phyloP scores from a whole-genome alignment of 2,113 vertebrate species.

The Mormyrus lacerda region DNA sequence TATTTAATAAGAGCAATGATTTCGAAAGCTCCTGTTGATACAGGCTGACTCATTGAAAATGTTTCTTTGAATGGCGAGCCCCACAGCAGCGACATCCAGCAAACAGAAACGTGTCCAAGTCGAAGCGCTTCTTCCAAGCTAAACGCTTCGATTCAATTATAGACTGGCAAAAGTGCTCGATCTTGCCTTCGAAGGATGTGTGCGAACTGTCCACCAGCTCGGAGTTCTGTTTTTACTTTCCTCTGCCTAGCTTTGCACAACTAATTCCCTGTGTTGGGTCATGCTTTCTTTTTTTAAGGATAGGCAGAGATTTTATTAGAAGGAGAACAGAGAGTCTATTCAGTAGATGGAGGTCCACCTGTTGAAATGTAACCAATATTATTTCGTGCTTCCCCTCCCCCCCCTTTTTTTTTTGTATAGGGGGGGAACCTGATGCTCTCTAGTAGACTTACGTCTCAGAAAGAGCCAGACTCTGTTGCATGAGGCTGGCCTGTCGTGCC shows the following conservation, averaged over 20 bases:
- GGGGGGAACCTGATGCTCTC: constrained; percentile 64
- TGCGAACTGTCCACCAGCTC: too few relatives aligned
- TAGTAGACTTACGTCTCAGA: constrained; percentile 48
- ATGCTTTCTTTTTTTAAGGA: constrained; percentile 44
- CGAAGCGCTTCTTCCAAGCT: constrained; percentile 7
- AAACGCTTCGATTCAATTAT: constrained; percentile 18
- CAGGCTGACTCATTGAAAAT: not conserved
- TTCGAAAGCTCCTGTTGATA: not conserved
- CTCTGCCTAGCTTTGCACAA: constrained; percentile 19
- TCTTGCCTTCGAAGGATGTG: constrained; percentile 9
- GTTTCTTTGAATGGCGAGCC: not conserved
- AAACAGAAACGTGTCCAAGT: constrained; percentile 15
- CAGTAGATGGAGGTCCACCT: constrained; percentile 60
- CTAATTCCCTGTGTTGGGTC: constrained; percentile 36
- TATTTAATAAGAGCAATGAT: not conserved
- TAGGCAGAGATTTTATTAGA: constrained; percentile 50
- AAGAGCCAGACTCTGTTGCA: constrained; percentile 44
- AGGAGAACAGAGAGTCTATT: constrained; percentile 63
- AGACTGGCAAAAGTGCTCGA: constrained; percentile 5
- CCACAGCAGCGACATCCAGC: not conserved
- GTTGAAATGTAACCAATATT: constrained; percentile 52
- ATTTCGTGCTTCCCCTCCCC: constrained; percentile 62
- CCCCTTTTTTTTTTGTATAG: constrained; percentile 60
- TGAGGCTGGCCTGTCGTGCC: constrained; percentile 37
- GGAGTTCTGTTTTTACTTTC: constrained; percentile 24